phyloP scores from a whole-genome alignment of 2,888 invertebrate genomes.

The Pegoplata infirma region DNA sequence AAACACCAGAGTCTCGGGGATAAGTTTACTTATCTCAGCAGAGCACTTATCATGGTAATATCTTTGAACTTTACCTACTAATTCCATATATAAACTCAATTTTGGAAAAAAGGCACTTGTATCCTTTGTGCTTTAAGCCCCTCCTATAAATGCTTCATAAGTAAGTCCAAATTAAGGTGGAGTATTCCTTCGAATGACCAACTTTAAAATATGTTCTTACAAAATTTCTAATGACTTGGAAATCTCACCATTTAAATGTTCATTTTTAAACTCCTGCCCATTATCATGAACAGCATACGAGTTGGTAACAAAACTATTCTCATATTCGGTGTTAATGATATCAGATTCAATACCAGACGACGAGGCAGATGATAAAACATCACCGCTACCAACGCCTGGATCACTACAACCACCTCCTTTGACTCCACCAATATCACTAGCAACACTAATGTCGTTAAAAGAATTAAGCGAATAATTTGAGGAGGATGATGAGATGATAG shows the following conservation, averaged over 20 bases:
- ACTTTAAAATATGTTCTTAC: too few relatives aligned
- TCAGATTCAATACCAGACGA: conserved; percentile 46
- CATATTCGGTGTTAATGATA: conserved; percentile 32
- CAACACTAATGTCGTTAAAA: conserved; percentile 4
- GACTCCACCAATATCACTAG: background rate
- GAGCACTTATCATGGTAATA: too few relatives aligned
- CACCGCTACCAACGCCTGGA: conserved; percentile 1
- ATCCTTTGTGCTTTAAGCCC: too few relatives aligned
- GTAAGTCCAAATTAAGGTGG: too few relatives aligned
- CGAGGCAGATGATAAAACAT: conserved; percentile 11
- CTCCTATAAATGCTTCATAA: too few relatives aligned
- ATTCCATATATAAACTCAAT: too few relatives aligned
- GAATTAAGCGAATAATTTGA: conserved; percentile 11
- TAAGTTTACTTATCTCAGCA: too few relatives aligned
- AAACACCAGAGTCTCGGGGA: too few relatives aligned
- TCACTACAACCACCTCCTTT: conserved; percentile 4
- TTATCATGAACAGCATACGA: background rate
- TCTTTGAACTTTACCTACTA: too few relatives aligned
- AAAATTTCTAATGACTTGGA: too few relatives aligned
- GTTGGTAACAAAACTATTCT: conserved; percentile 34
- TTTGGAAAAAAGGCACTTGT: too few relatives aligned
- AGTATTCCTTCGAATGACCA: too few relatives aligned
- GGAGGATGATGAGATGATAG: conserved; percentile 1
- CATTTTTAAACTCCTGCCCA: conserved; percentile 28
- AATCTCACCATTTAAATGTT: conserved; percentile 55